A percentile compares a stretch with the other conserved stretches of the same genome.
Conservation (phyloP, 2,888 invertebrate genomes). For the Linyphia triangularis region DNA sequence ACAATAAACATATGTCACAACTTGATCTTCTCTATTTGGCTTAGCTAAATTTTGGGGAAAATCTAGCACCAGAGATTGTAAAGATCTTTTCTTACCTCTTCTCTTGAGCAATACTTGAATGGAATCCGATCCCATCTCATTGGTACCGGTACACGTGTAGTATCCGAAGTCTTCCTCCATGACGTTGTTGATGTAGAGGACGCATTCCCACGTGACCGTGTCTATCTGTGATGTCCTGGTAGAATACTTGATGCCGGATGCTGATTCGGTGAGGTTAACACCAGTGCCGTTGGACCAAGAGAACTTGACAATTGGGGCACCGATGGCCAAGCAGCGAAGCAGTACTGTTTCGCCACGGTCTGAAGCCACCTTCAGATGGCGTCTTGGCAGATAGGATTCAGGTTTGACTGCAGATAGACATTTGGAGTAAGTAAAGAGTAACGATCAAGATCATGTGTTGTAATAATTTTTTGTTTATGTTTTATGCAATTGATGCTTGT, state of each 20-base stretch:
- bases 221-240: constrained; percentile 83
- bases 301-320: constrained; percentile 90
- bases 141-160: constrained; percentile 93
- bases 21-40: no score
- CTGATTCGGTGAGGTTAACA: constrained; percentile 12
- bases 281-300: constrained; percentile 83
- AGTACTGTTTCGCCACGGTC: constrained; percentile 85
- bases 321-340: constrained; percentile 85
- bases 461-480: no score
- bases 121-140: constrained; percentile 88
- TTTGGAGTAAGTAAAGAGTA: no score
- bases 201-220: constrained; percentile 88
- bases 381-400: constrained; percentile 90
- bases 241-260: constrained; percentile 44
- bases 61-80: no score
- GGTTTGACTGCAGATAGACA: constrained; percentile 86
- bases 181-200: constrained; percentile 89
- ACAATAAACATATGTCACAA: no score
- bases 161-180: constrained; percentile 91
- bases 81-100: constrained; percentile 84
- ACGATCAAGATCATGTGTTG: no score
- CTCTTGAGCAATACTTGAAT: constrained; percentile 80
- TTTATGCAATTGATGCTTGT: no score
- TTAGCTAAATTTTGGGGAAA: no score
- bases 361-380: constrained; percentile 90